Evolutionary conservation across 2,888 invertebrate species (phyloP), one percentile per base, ranked within the genome.

Genomic region (Pycnomerus fuliginosus): DNA sequence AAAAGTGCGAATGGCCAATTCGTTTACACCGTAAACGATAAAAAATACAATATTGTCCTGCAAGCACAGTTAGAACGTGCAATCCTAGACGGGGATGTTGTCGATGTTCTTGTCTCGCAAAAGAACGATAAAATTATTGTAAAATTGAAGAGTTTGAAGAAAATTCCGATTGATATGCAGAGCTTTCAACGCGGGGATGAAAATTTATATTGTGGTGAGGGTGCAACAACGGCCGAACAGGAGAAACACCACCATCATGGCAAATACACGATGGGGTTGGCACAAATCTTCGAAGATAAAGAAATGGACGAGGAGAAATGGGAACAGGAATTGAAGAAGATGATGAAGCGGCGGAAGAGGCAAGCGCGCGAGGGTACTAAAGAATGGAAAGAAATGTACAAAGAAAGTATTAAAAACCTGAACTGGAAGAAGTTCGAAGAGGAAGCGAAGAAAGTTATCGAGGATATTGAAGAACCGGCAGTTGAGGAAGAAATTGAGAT

Each of bases 231-330:
- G 53, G 79, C 80, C 46, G 78, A 82, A 25, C 82, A 70, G 44
- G 70, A 71, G 61, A 64, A 69, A 40, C 63, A 64, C 33, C 72
- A 72, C 43, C 73, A 73, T 42, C 70, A 73, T 48, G 72, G 80
- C 31, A 82, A 83, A 64, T 74, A 80, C 39, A 77, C 80, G n/a
- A 79, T 82, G 55, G 80, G 82, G 31, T 64, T 86, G 13, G 82
- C 79, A 32, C 83, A 83, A 72, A 83, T 87, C 58, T 88, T 88
- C 68, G 87, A 88, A 71, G 85, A 83, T 36, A 87, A 87, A 68
- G 86, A 87, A 65, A 79, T 75, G 52, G 74, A 80, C 22, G 85
- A 83, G 1, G 85, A 85, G 60, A 80, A 84, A 63, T 72, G 80
- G 79, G 72, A 80, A 69, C 58, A 74, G 43, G 71, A 68, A 44